These are phyloP conservation scores for Entomyzon cyanotis DNA, from an alignment of 2,113 vertebrate species.

Conservation along the genomic window DNA sequence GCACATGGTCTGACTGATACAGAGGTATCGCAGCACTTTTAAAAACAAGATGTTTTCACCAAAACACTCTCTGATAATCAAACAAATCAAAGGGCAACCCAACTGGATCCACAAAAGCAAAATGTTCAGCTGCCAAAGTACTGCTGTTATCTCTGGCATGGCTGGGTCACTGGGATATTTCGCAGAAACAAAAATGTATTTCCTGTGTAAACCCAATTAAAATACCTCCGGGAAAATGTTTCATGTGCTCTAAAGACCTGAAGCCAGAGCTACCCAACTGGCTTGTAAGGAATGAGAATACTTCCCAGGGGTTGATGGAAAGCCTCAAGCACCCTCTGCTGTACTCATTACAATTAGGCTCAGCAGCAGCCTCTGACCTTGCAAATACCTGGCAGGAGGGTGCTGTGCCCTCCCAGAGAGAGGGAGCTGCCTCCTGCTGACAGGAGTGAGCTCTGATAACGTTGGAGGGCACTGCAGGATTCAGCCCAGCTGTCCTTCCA, in stretches of 20 bases:
- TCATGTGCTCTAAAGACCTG: constrained; percentile 7
- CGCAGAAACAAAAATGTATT: constrained; percentile 55
- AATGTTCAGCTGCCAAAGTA: constrained; percentile 21
- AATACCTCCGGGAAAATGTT: background rate
- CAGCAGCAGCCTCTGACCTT: constrained; percentile 18
- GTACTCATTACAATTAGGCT: background rate
- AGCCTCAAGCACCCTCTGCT: background rate
- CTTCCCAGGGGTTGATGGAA: background rate
- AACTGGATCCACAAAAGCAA: constrained; percentile 28
- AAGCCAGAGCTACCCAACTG: constrained; percentile 21
- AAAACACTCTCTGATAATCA: constrained; percentile 30
- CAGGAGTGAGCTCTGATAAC: background rate
- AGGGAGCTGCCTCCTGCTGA: background rate
- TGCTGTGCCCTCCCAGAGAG: background rate
- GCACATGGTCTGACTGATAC: background rate
- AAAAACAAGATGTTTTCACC: constrained; percentile 41
- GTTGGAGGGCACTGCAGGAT: background rate
- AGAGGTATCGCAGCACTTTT: background rate
- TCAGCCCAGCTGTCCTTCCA: background rate
- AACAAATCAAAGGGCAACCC: constrained; percentile 64
- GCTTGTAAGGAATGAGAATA: background rate
- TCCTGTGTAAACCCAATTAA: constrained; percentile 29
- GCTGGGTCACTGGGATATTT: constrained; percentile 57
- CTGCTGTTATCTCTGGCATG: constrained; percentile 62
- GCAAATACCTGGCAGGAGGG: background rate